phyloP scores from a whole-genome alignment of 2,888 invertebrate genomes.

The Ochlodes sylvanus region DNA sequence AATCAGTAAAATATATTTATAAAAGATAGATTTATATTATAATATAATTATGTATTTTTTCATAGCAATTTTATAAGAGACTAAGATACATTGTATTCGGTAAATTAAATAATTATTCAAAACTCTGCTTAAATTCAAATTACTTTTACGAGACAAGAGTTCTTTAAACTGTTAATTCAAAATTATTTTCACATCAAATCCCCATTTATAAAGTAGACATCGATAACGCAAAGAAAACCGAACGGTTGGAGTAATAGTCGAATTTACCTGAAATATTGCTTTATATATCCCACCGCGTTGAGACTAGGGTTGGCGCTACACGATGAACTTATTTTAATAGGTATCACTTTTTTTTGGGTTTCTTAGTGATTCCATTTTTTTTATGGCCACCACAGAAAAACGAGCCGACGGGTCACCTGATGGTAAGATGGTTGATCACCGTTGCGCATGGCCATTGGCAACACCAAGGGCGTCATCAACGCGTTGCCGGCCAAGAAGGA shows the following conservation, averaged over 20 bases:
- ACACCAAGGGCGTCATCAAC: too few species aligned
- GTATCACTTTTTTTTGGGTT: neutral
- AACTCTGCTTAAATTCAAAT: neutral
- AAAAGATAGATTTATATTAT: too few species aligned
- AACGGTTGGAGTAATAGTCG: conserved; percentile 47
- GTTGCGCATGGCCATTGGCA: too few species aligned
- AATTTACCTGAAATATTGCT: conserved; percentile 60
- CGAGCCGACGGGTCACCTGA: too few species aligned
- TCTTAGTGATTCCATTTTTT: too few species aligned
- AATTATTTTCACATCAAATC: conserved; percentile 28
- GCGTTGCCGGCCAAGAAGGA: too few species aligned
- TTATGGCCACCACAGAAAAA: too few species aligned
- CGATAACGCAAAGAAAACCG: conserved; percentile 35
- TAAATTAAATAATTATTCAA: conserved; percentile 11
- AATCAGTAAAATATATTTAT: neutral
- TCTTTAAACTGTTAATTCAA: conserved; percentile 11
- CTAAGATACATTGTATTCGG: neutral
- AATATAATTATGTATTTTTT: neutral
- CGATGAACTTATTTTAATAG: neutral
- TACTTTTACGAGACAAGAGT: neutral
- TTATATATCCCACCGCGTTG: conserved; percentile 22
- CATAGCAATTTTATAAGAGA: neutral
- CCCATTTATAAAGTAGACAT: conserved; percentile 32
- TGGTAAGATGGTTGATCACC: too few species aligned
- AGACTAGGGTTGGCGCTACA: conserved; percentile 16